These are phyloP conservation scores for Syngnathus rostellatus DNA, from an alignment of 2,797 vertebrate species.

Conservation along the genomic window DNA sequence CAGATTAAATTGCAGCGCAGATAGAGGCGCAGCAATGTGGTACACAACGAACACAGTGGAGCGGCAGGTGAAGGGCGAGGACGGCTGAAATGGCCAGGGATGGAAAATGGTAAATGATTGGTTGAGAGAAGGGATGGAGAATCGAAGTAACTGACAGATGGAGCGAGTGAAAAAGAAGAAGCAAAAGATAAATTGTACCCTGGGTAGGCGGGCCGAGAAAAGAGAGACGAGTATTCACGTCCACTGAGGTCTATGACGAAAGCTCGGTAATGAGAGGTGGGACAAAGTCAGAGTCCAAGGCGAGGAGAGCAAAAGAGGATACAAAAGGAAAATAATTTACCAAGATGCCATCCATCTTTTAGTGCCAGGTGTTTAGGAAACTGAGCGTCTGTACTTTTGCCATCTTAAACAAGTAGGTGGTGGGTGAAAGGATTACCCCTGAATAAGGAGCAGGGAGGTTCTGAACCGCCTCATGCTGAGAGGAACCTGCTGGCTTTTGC, in stretches of 20 bases:
- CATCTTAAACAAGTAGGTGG: conserved; percentile 63
- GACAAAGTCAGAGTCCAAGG: conserved; percentile 46
- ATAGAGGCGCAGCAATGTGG: conserved; percentile 37
- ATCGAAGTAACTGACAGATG: conserved; percentile 50
- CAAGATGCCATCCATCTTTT: conserved; percentile 45
- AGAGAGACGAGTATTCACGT: conserved; percentile 21
- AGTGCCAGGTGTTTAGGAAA: conserved; percentile 59
- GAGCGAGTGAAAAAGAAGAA: conserved; percentile 38
- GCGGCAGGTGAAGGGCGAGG: conserved; percentile 46
- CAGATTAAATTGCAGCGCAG: conserved; percentile 45
- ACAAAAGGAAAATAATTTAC: conserved; percentile 33
- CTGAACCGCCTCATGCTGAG: conserved; percentile 60
- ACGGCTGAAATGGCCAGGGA: conserved; percentile 44
- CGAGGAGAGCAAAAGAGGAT: conserved; percentile 27
- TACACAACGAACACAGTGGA: conserved; percentile 30
- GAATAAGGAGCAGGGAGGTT: conserved; percentile 50
- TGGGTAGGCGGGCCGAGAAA: conserved; percentile 21
- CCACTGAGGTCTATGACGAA: conserved; percentile 52
- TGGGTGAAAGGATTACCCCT: conserved; percentile 53
- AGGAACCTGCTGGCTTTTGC: conserved; percentile 49
- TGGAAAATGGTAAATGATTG: conserved; percentile 43
- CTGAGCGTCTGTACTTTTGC: conserved; percentile 58
- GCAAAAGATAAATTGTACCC: conserved; percentile 45
- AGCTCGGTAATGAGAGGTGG: conserved; percentile 32
- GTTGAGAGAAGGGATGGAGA: conserved; percentile 29